These are phyloP conservation scores for Notechis scutatus DNA, from an alignment of 2,113 vertebrate genomes.

Conservation along the genomic window DNA sequence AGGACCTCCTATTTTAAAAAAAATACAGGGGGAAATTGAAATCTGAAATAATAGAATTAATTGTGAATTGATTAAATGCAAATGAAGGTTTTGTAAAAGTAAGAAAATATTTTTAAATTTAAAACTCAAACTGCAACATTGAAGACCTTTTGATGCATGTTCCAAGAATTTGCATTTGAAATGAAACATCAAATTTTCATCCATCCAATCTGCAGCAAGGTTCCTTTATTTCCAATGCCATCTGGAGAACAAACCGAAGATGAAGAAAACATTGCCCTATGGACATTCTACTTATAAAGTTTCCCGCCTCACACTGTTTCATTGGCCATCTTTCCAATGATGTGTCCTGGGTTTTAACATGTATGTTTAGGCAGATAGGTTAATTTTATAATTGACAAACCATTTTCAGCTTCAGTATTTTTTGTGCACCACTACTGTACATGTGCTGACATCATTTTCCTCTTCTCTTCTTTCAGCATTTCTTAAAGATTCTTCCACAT, in stretches of 20 bases:
- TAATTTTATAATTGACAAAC: not conserved
- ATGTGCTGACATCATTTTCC: not conserved
- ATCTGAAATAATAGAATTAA: not conserved
- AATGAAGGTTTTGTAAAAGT: not conserved
- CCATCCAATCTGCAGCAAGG: not conserved
- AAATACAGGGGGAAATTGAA: not conserved
- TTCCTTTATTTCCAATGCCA: not conserved
- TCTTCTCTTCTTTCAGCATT: not conserved
- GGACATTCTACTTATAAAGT: not conserved
- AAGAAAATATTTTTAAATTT: not conserved
- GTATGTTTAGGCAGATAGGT: not conserved
- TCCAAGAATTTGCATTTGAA: not conserved
- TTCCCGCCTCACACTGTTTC: not conserved
- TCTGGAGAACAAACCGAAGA: not conserved
- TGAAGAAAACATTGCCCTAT: not conserved
- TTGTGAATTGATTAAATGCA: not conserved
- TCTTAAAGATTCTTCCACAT: not conserved
- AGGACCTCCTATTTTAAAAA: not conserved
- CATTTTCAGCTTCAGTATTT: not conserved
- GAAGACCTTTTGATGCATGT: not conserved
- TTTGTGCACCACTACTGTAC: not conserved
- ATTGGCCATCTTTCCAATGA: not conserved
- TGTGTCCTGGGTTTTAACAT: not conserved
- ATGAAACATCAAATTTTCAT: not conserved
- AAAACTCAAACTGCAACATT: not conserved